Evolutionary conservation across 2,888 invertebrate genomes (phyloP), one percentile per base, ranked within the genome.

Genomic region (Drepanosiphum platanoidis): DNA sequence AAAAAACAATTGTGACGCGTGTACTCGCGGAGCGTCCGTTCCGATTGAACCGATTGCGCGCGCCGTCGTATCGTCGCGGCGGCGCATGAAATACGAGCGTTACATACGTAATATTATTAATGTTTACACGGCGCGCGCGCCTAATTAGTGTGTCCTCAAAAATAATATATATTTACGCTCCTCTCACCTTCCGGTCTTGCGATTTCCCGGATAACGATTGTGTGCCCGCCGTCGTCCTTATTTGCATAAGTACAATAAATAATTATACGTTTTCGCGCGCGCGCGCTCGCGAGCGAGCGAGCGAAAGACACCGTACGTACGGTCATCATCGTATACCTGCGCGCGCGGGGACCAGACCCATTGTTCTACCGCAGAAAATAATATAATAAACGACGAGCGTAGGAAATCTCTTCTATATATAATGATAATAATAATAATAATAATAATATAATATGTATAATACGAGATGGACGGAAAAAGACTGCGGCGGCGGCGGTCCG

Each of bases 211-310:
- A 83, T 83, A 83, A 83, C 66, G 83, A 83, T 83, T 83, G 68
- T 42, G 9, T 27, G n/a, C 36, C 58, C 70, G n/a, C n/a, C n/a
- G n/a, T n/a, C n/a, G 80, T 11, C 36, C 70, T 22, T 70, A 83
- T 83, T 83, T 83, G 83, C 83, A 83, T 83, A 83, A 83, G 66
- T 83, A 83, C 75, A 83, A 83, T 75, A 83, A 83, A 83, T 83
- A 83, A 83, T 83, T 83, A 83, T 75, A 83, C 83, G 83, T 83
- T 83, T 83, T 83, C 66, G 66, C 75, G 75, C 39, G 72, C 27
- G 27, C 52, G n/a, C 83, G 83, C 75, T 83, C 75, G 75, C 66
- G 66, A 66, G 75, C 39, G 72, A 11, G 27, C 52, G 1, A 52
- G 52, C 52, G 18, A 42, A 27, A 39, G 64, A 74, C 83, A 74